Conservation (phyloP, 2,797 vertebrate genomes). For the Neosilurus hyrtlii region DNA sequence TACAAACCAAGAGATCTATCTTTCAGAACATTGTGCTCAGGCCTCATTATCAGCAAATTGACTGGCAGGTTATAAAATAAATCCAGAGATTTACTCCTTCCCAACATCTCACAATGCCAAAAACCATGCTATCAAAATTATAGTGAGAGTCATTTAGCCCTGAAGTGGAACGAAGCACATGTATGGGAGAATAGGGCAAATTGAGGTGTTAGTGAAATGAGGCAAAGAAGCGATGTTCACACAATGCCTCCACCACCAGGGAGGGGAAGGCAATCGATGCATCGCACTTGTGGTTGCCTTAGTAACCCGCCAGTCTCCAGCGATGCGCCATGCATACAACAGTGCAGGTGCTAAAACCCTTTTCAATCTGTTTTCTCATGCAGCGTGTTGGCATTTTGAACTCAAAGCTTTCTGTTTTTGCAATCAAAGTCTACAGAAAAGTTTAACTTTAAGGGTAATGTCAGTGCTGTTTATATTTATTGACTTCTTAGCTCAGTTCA, state of each 20-base stretch:
- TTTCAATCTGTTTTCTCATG: conserved; percentile 40
- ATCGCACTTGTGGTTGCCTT: conserved; percentile 62
- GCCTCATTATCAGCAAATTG: neutral
- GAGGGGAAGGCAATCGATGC: conserved; percentile 64
- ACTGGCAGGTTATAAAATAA: neutral
- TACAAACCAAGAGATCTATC: no score
- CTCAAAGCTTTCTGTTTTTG: conserved; percentile 41
- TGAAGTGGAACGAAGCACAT: neutral
- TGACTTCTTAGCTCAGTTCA: conserved; percentile 21
- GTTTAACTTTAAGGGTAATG: conserved; percentile 1
- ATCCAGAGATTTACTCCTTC: neutral
- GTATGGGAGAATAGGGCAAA: conserved; percentile 9
- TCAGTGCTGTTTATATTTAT: conserved; percentile 12
- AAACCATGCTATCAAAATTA: conserved; percentile 11
- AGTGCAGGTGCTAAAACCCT: conserved; percentile 14
- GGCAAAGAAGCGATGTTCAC: conserved; percentile 45
- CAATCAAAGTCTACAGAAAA: conserved; percentile 6
- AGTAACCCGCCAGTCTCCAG: conserved; percentile 61
- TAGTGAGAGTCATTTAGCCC: conserved; percentile 1
- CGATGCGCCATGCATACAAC: conserved; percentile 10
- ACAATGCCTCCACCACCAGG: conserved; percentile 67
- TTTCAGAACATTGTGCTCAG: neutral
- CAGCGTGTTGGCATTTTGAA: conserved; percentile 48
- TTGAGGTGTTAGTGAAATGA: conserved; percentile 54
- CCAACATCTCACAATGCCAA: neutral